Conservation (phyloP, 2,113 vertebrate species). For the Scartelaos histophorus region DNA sequence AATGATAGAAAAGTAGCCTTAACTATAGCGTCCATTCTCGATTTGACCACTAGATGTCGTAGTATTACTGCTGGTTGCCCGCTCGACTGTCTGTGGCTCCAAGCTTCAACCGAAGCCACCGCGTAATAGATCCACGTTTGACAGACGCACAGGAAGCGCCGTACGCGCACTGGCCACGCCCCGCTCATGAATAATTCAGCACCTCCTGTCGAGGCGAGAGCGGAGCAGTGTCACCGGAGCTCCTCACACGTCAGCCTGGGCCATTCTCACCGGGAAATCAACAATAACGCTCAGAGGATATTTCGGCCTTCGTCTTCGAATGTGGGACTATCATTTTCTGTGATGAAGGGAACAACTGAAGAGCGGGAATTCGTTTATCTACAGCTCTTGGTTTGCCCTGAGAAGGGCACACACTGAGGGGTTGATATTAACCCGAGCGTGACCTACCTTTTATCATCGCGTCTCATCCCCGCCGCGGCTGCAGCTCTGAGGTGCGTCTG, state of each 20-base stretch:
- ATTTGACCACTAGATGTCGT: background rate
- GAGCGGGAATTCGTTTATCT: conserved; percentile 27
- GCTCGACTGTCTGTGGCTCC: background rate
- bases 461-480: background rate
- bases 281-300: background rate
- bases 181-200: conserved; percentile 62
- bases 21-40: too few relatives aligned
- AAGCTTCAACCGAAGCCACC: too few relatives aligned
- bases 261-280: conserved; percentile 33
- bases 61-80: background rate
- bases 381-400: background rate
- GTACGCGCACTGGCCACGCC: conserved; percentile 44
- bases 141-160: background rate
- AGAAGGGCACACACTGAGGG: conserved; percentile 30
- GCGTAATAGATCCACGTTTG: background rate
- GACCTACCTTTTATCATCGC: conserved; percentile 45
- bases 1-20: too few relatives aligned
- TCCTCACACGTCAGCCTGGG: conserved; percentile 45
- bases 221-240: conserved; percentile 49
- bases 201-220: conserved; percentile 30
- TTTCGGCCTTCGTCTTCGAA: background rate
- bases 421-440: conserved; percentile 42
- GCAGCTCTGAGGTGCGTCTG: conserved; percentile 15
- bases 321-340: background rate
- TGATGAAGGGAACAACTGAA: conserved; percentile 27